Evolutionary conservation across 2,888 invertebrate genomes (phyloP).

Genomic region (Drosophila austrosaltans): DNA sequence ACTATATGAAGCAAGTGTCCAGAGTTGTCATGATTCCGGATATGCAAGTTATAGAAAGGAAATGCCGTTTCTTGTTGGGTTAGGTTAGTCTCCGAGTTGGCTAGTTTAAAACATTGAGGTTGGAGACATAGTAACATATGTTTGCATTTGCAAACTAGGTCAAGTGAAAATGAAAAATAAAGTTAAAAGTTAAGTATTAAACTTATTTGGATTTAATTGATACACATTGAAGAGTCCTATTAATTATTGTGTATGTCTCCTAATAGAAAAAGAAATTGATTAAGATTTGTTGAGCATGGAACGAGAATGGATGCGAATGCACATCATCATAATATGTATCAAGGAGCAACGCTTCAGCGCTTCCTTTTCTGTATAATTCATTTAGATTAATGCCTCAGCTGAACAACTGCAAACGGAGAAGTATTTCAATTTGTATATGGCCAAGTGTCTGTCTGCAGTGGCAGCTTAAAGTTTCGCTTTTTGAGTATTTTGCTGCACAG

Average conservation of each 20-base stretch:
- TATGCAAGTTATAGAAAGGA: background rate
- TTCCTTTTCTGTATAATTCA: slow-evolving; percentile 65
- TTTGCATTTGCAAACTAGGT: too few species aligned
- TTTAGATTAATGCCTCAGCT: slow-evolving; percentile 70
- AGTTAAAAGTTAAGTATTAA: too few species aligned
- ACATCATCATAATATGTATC: slow-evolving; percentile 20
- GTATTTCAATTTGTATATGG: slow-evolving; percentile 53
- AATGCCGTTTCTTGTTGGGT: background rate
- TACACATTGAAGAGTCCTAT: too few species aligned
- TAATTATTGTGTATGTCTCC: too few species aligned
- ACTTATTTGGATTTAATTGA: too few species aligned
- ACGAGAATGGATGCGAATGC: background rate
- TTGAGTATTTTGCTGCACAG: slow-evolving; percentile 69
- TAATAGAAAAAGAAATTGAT: background rate
- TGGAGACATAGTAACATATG: too few species aligned
- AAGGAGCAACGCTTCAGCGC: slow-evolving; percentile 32
- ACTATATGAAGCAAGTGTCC: background rate
- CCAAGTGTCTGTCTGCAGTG: slow-evolving; percentile 53
- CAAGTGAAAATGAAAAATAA: too few species aligned
- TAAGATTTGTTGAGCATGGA: background rate
- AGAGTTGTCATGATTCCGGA: background rate
- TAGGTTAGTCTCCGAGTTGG: background rate
- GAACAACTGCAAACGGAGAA: slow-evolving; percentile 46
- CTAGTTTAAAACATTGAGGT: too few species aligned
- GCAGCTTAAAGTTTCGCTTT: slow-evolving; percentile 69